Conservation (phyloP, 1,140 invertebrate genomes). For the Idris sp. region DNA sequence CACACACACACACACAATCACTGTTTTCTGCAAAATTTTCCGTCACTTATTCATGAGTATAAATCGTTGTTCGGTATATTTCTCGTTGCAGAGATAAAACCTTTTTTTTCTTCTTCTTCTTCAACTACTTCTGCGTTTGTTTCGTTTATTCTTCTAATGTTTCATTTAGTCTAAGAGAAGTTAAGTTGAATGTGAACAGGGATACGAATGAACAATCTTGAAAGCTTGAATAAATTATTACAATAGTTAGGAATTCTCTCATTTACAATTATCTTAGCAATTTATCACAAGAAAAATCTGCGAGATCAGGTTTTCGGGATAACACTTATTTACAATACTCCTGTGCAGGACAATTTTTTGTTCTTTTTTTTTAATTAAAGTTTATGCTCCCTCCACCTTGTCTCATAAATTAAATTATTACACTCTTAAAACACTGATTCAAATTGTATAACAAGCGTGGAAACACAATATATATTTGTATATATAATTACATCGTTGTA, state of each 20-base stretch:
- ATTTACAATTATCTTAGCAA: slow-evolving; percentile 37
- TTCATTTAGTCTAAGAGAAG: slow-evolving; percentile 41
- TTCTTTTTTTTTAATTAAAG: no score
- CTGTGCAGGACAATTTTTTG: no score
- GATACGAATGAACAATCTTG: slow-evolving; percentile 44
- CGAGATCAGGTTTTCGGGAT: neutral
- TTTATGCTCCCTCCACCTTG: no score
- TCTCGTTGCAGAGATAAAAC: slow-evolving; percentile 36
- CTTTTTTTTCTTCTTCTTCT: slow-evolving; percentile 1
- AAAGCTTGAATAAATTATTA: slow-evolving; percentile 48
- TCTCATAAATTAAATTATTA: no score
- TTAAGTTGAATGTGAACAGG: slow-evolving; percentile 34
- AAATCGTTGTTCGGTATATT: slow-evolving; percentile 55
- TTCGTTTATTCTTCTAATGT: slow-evolving; percentile 2
- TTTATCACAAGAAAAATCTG: slow-evolving; percentile 43
- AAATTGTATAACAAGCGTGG: no score
- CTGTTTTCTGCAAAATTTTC: slow-evolving; percentile 2
- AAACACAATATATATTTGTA: no score
- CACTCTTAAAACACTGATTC: no score
- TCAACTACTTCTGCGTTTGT: neutral
- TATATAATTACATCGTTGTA: no score
- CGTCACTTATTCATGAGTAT: slow-evolving; percentile 31
- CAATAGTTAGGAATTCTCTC: slow-evolving; percentile 44
- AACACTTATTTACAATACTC: no score
- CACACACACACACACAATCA: neutral